Evolutionary conservation across 2,888 invertebrate genomes (phyloP), one percentile per base, ranked within the genome.

Genomic region (Stenichneumon culpator): DNA sequence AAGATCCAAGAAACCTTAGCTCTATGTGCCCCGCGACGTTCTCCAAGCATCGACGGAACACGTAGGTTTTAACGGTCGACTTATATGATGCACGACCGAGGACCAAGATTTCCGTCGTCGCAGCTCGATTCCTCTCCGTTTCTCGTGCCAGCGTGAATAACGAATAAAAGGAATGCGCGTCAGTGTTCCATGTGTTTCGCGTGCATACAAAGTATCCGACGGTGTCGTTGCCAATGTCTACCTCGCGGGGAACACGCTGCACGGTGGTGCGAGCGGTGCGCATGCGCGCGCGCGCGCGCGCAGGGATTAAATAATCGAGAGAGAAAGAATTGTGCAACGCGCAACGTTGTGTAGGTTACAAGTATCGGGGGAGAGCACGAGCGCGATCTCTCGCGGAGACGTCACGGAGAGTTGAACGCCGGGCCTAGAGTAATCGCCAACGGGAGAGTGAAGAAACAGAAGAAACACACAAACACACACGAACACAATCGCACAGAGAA

Each of bases 341-440:
- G 69, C 69, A 54, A 67, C 54, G 54, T 22, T 72, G 54, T 72
- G 25, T 36, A 11, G 72, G 57, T 39, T 65, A 65, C 70, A 63
- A 22, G 47, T 68, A 36, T 44, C 36, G 22, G 36, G 36, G n/a
- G 36, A 16, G 16, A 25, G 69, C 50, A 32, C 11, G 82, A 83
- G 73, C 82, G 79, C 82, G 82, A 25, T 25, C 57, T 57, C 82
- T 78, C 82, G 82, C 69, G 19, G 82, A 83, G 82, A 83, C 82
- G 82, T 83, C 82, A 83, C 82, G 82, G 82, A 79, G 82, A 83
- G 78, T 78, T 68, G 78, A 83, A 86, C 69, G 83, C 84, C 80
- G 60, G 68, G 79, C 39, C 25, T 79, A 86, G 83, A 83, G 86
- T 78, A 77, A 74, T 60, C 32, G 68, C 44, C 74, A 57, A 74